Evolutionary conservation across 2,888 invertebrate species (phyloP).

Genomic region (Criorhina ranunculi): DNA sequence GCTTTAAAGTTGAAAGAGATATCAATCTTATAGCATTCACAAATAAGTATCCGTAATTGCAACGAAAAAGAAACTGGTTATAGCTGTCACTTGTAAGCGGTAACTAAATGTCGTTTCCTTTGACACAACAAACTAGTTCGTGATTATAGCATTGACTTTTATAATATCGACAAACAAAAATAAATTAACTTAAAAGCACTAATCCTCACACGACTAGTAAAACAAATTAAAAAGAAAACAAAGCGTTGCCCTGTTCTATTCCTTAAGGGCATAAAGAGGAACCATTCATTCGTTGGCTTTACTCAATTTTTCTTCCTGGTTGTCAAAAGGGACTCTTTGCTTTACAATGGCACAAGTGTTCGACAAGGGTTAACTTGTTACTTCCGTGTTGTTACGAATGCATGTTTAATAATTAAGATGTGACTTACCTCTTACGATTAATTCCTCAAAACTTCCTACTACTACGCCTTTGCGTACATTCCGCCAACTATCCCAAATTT

Average conservation of each 20-base stretch:
- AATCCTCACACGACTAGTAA: too few relatives aligned
- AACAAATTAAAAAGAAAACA: too few relatives aligned
- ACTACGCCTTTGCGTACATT: slow-evolving; percentile 96
- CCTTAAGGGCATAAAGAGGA: background rate
- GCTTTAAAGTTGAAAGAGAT: too few relatives aligned
- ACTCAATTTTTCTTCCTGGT: background rate
- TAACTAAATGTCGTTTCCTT: too few relatives aligned
- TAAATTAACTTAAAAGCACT: too few relatives aligned
- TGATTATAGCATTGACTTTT: too few relatives aligned
- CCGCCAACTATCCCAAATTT: slow-evolving; percentile 98
- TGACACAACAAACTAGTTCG: too few relatives aligned
- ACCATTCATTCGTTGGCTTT: background rate
- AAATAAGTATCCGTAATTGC: too few relatives aligned
- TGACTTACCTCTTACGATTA: slow-evolving; percentile 90
- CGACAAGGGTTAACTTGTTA: background rate
- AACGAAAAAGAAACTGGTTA: too few relatives aligned
- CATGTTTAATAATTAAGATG: background rate
- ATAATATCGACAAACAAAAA: too few relatives aligned
- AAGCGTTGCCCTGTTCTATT: background rate
- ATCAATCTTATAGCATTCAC: too few relatives aligned
- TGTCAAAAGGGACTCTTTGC: background rate
- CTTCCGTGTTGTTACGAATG: background rate
- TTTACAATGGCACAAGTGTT: background rate
- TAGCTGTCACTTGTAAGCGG: too few relatives aligned
- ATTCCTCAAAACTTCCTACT: slow-evolving; percentile 95